phyloP scores from a whole-genome alignment of 2,113 vertebrate species.

The Pangasianodon gigas region DNA sequence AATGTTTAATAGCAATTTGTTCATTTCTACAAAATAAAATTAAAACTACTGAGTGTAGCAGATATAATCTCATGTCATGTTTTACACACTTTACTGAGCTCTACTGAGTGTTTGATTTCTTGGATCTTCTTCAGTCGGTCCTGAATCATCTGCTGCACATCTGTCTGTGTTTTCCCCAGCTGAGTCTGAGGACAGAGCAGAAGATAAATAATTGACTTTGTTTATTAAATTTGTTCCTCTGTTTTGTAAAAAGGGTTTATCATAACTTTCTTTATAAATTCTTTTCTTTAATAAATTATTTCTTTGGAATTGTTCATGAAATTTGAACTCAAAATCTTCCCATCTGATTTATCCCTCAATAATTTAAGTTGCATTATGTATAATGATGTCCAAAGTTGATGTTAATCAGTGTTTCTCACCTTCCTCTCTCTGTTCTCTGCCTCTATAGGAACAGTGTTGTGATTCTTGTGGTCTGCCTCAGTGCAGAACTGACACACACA shows the following conservation, averaged over 20 bases:
- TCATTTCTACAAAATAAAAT: background rate
- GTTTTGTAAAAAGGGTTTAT: background rate
- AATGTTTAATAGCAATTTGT: background rate
- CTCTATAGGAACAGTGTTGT: background rate
- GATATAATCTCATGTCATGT: too few relatives aligned
- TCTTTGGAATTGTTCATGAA: background rate
- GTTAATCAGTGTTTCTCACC: background rate
- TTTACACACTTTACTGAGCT: background rate
- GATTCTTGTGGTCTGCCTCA: background rate
- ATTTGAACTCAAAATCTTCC: background rate
- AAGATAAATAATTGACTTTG: background rate
- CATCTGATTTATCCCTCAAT: background rate
- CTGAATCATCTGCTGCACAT: background rate
- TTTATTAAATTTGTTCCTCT: background rate
- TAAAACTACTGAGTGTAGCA: background rate
- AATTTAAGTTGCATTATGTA: background rate
- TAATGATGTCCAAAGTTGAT: background rate
- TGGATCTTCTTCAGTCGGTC: background rate
- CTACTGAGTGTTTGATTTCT: background rate
- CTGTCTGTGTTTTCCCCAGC: background rate
- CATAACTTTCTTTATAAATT: background rate
- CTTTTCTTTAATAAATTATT: background rate
- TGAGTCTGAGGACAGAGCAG: background rate
- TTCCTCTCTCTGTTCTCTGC: background rate
- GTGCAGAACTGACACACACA: constrained; percentile 4